phyloP scores from a whole-genome alignment of 2,113 vertebrate genomes.

The Mohoua ochrocephala region DNA sequence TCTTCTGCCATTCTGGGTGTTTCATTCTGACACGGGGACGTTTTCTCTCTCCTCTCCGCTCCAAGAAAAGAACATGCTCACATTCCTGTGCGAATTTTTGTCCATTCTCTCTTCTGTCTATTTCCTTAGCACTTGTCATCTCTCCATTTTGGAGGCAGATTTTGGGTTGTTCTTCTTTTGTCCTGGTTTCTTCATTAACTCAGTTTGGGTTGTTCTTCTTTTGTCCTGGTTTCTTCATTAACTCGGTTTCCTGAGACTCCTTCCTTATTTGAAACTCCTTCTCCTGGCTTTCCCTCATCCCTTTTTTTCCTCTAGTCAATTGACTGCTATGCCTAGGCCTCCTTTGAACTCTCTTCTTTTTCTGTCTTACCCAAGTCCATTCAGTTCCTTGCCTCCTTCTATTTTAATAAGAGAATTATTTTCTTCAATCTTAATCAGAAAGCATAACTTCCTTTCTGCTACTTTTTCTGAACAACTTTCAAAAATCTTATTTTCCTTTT shows the following conservation, averaged over 20 bases:
- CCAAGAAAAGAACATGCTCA: not conserved
- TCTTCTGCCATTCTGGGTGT: not conserved
- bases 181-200: not conserved
- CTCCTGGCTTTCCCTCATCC: not conserved
- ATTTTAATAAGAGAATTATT: constrained; percentile 30
- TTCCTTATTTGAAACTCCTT: not conserved
- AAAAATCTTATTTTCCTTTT: not conserved
- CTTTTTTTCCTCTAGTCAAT: not conserved
- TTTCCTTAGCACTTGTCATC: not conserved
- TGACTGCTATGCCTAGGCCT: not conserved
- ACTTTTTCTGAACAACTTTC: not conserved
- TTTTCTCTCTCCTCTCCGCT: not conserved
- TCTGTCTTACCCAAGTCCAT: not conserved
- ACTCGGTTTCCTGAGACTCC: not conserved
- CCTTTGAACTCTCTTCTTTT: constrained; percentile 35
- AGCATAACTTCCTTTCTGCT: not conserved
- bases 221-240: not conserved
- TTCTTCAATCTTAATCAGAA: constrained; percentile 31
- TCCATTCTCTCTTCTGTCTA: not conserved
- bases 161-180: not conserved
- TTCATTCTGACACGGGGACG: not conserved
- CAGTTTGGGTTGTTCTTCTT: not conserved
- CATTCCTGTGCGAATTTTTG: not conserved
- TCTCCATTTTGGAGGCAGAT: not conserved
- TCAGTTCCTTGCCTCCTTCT: not conserved